These are phyloP conservation scores for Chunga burmeisteri DNA, from an alignment of 2,113 vertebrate species.

Conservation along the genomic window DNA sequence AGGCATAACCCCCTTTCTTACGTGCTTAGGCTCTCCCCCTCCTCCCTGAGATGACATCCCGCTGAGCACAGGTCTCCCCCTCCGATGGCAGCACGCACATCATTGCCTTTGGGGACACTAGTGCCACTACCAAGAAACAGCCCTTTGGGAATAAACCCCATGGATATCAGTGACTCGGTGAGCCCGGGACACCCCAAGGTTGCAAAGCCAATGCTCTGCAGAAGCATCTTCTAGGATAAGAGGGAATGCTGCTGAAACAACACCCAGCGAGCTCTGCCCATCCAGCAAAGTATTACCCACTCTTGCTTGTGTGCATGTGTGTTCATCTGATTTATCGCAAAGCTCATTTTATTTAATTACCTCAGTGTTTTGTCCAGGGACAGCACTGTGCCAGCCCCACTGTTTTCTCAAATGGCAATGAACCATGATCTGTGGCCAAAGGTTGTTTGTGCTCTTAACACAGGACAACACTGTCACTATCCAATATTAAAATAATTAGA, in stretches of 20 bases:
- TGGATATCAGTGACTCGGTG: neutral
- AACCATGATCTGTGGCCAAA: slow-evolving; percentile 38
- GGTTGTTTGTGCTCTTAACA: slow-evolving; percentile 34
- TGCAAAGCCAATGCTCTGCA: neutral
- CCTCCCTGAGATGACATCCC: neutral
- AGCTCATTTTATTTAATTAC: slow-evolving; percentile 14
- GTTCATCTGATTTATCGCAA: neutral
- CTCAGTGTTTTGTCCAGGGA: neutral
- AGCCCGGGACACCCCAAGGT: neutral
- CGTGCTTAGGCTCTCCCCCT: neutral
- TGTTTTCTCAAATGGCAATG: slow-evolving; percentile 14
- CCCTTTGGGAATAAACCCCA: fast-evolving
- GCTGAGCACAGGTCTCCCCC: neutral
- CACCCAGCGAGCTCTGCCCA: neutral
- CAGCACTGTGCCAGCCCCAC: neutral
- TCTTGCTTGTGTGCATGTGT: neutral
- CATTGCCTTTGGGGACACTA: neutral
- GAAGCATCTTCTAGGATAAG: neutral
- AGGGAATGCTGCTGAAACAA: neutral
- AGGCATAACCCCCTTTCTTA: neutral
- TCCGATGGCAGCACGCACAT: neutral
- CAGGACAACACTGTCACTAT: neutral
- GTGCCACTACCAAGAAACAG: neutral
- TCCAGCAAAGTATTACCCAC: neutral
- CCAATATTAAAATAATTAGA: slow-evolving; percentile 65